Evolutionary conservation across 2,797 vertebrate genomes (phyloP).

Genomic region (Peromyscus attwateri): DNA sequence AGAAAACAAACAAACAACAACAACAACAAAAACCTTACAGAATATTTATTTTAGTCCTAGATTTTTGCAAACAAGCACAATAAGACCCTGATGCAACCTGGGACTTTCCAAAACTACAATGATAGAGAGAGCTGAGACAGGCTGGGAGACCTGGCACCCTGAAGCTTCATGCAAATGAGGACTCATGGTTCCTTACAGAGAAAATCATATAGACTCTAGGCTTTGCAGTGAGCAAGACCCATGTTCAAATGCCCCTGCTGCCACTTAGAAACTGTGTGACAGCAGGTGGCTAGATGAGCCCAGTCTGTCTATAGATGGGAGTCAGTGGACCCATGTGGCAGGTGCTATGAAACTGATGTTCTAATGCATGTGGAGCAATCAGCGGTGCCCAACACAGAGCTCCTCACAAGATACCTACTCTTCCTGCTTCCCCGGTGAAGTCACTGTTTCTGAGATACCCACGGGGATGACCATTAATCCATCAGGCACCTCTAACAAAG

Average conservation of each 20-base stretch:
- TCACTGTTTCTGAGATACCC: not conserved
- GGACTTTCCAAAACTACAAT: not conserved
- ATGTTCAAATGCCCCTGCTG: constrained; percentile 14
- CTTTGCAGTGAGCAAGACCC: not conserved
- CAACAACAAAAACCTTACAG: not conserved
- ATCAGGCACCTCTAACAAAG: not conserved
- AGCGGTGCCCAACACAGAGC: not conserved
- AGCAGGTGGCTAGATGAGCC: not conserved
- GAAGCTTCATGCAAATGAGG: fast-evolving
- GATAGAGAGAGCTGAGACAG: not conserved
- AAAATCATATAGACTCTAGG: not conserved
- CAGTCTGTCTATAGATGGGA: not conserved
- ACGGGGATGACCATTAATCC: not conserved
- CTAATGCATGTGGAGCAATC: fast-evolving
- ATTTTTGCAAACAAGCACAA: not conserved
- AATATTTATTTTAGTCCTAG: not conserved
- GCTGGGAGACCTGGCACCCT: not conserved
- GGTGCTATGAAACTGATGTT: too few species aligned
- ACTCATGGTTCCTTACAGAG: not conserved
- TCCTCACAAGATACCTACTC: not conserved
- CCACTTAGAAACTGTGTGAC: not conserved
- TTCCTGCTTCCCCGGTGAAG: not conserved
- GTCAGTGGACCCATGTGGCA: not conserved
- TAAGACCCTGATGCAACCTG: not conserved
- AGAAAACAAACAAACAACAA: not conserved